These are phyloP conservation scores for Drosophila bifasciata DNA, from an alignment of 1,140 invertebrate species.

Conservation along the genomic window DNA sequence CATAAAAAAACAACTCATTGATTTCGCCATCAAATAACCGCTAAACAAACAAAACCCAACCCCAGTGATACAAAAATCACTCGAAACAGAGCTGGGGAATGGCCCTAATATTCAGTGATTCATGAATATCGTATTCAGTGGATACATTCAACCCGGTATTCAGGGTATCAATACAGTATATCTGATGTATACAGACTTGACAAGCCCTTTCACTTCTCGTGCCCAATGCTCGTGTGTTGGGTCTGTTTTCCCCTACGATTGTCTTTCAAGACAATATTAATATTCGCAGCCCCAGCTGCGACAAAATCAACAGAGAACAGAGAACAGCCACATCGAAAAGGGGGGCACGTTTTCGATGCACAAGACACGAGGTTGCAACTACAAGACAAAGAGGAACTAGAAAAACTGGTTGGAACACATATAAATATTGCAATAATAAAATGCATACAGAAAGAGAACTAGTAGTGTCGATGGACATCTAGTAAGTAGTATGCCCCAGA, in stretches of 20 bases:
- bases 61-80: conserved; percentile 6
- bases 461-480: too few species aligned
- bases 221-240: conserved; percentile 26
- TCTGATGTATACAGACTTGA: not conserved
- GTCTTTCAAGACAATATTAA: conserved; percentile 48
- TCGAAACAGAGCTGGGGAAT: conserved; percentile 6
- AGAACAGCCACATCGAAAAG: conserved; percentile 30
- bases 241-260: conserved; percentile 28
- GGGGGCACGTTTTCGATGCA: conserved; percentile 61
- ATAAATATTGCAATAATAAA: conserved; percentile 31
- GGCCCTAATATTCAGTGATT: conserved; percentile 23
- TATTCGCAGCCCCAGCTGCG: conserved; percentile 25
- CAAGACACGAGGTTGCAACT: conserved; percentile 28
- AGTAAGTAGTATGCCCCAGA: too few species aligned
- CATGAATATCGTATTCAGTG: conserved; percentile 11
- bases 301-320: conserved; percentile 30
- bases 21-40: conserved; percentile 10
- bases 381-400: conserved; percentile 58
- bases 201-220: conserved; percentile 52
- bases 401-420: conserved; percentile 66
- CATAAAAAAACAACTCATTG: conserved; percentile 40
- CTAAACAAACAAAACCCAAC: conserved; percentile 28
- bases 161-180: conserved; percentile 33
- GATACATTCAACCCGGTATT: conserved; percentile 23
- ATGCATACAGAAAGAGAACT: conserved; percentile 14